Conservation (phyloP, 2,797 vertebrate genomes). For the Cryptoblepharus egeriae region DNA sequence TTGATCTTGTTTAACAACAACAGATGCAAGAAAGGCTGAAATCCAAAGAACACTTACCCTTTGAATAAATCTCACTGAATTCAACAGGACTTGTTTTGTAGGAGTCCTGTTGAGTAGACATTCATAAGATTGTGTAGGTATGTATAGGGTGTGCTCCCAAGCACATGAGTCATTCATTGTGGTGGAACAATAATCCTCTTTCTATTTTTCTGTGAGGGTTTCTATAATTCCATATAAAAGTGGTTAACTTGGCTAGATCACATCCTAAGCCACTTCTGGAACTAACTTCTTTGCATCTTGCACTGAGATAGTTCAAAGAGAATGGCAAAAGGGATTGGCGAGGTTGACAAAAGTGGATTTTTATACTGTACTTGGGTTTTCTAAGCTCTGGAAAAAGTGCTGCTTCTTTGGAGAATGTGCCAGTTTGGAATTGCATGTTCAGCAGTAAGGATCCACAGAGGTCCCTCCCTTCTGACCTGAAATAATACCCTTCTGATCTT, state of each 20-base stretch:
- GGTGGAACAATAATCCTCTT: not conserved
- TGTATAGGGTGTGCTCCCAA: too few species aligned
- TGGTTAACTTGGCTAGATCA: not conserved
- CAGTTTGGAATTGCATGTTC: not conserved
- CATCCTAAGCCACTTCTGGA: not conserved
- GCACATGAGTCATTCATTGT: too few species aligned
- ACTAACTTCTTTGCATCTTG: not conserved
- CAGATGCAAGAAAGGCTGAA: not conserved
- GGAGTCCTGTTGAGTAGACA: too few species aligned
- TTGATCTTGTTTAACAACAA: not conserved
- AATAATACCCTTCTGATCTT: slow-evolving; percentile 26
- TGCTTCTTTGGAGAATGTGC: not conserved
- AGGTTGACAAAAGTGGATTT: not conserved
- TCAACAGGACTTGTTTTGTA: too few species aligned
- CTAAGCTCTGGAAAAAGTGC: not conserved
- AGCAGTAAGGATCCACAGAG: not conserved
- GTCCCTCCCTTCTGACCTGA: slow-evolving; percentile 11
- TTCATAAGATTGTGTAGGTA: too few species aligned
- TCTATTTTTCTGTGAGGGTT: not conserved
- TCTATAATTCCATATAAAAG: not conserved
- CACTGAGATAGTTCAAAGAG: not conserved
- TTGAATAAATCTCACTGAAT: too few species aligned
- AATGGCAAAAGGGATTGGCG: not conserved
- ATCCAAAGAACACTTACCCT: too few species aligned
- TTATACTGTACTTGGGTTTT: fast-evolving